A percentile compares a stretch with the other conserved stretches of the same genome.
These are phyloP conservation scores for Saccostrea glomerata DNA, from an alignment of 1,140 invertebrate species.

Conservation along the genomic window DNA sequence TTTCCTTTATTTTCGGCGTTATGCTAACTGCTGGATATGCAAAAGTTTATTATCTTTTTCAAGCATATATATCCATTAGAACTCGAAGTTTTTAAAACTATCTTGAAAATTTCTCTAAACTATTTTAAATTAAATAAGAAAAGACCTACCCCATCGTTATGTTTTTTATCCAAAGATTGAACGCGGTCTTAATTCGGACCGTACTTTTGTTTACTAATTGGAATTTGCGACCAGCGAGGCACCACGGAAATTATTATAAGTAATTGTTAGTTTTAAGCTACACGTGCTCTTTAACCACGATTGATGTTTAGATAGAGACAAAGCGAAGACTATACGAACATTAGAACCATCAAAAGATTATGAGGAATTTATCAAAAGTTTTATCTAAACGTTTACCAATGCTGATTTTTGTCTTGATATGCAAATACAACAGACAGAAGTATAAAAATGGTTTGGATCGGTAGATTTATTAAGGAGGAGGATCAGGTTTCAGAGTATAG, in stretches of 20 bases:
- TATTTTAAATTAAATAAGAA: too few species aligned
- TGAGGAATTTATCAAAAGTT: background rate
- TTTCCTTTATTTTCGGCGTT: too few species aligned
- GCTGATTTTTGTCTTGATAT: conserved; percentile 22
- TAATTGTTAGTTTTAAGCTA: background rate
- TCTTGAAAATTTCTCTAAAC: too few species aligned
- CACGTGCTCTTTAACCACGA: conserved; percentile 12
- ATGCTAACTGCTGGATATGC: too few species aligned
- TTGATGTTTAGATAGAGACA: background rate
- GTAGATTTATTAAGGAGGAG: background rate
- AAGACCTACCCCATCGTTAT: background rate
- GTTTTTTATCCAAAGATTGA: background rate
- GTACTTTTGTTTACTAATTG: background rate
- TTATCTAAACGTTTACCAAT: conserved; percentile 23
- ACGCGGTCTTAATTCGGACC: too few species aligned
- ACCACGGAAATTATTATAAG: conserved; percentile 7
- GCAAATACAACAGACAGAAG: background rate
- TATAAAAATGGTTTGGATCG: background rate
- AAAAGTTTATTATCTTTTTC: too few species aligned
- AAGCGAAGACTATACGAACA: background rate
- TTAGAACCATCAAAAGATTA: conserved; percentile 13
- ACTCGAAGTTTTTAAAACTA: too few species aligned
- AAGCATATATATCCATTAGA: too few species aligned
- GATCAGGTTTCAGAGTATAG: background rate
- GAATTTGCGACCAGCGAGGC: background rate